Base-by-base conservation (phyloP, 2,113 vertebrate genomes). In the Saimiri boliviensis region DNA sequence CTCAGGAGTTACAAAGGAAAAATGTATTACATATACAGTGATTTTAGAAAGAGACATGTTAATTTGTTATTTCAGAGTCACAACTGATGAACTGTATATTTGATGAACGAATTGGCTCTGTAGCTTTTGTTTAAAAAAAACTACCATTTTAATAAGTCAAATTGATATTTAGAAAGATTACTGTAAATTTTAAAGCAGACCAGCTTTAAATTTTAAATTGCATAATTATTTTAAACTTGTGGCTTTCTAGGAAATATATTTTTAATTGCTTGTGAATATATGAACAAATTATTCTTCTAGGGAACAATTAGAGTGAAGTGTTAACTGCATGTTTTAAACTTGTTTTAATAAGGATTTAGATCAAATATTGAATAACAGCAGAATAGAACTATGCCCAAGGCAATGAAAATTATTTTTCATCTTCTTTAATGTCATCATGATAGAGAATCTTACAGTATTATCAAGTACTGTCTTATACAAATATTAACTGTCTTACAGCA, bases 231-330 rank as follows among this genome's bases (percentile, higher is more conserved):
- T 95, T 4, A 70, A 89, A 79, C 10, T 91, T 70, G 12, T 83
- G 60, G 35, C 42, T 97, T 96, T 91, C 56, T 66, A 94, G 19
- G 45, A 86, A 94, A 93, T 49, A 54, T 58, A 45, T 71, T 82
- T 92, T 93, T 11, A 87, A 89, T 89, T 94, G 49, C 14, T 90
- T 85, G 9, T 94, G 32, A 54, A 68, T 85, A 54, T 73, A 60
- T 89, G 32, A 92, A 95, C 81, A 96, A 93, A 92, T 89, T 93
- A 80, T 49, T 71, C n/a, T 96, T 74, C 20, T 20, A 89, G 74
- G 45, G 42, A 97, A 66, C 16, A 95, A 56, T 63, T 91, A 71
- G 3, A 86, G 27, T 91, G 93, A 3, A 86, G 27, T 91, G 93
- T 86, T 90, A 87, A 60, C 27, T 85, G 30, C 1, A 56, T 63